Evolutionary conservation across 2,113 vertebrate species (phyloP).

Genomic region (Sminthopsis crassicaudata): DNA sequence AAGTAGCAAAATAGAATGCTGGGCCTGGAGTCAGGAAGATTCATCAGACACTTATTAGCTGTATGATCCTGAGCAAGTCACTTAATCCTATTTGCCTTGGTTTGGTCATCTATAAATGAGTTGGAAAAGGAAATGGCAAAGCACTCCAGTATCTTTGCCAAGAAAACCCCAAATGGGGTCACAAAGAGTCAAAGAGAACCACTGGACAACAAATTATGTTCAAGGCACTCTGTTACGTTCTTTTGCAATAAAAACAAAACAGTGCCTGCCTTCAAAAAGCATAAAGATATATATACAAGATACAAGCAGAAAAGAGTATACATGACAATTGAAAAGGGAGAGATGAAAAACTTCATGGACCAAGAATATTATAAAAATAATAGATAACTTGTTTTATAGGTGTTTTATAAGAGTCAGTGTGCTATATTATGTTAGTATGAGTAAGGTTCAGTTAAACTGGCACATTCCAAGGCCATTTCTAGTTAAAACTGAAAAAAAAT

Average conservation of each 20-base stretch:
- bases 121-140: not conserved
- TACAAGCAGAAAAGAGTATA: not conserved
- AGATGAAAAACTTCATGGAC: not conserved
- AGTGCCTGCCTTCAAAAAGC: not conserved
- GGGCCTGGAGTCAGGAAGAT: not conserved
- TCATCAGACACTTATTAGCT: not conserved
- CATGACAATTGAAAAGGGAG: not conserved
- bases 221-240: not conserved
- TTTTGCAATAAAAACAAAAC: not conserved
- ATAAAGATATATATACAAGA: not conserved
- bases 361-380: not conserved
- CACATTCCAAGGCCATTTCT: not conserved
- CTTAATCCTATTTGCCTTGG: not conserved
- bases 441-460: not conserved
- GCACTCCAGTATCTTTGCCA: not conserved
- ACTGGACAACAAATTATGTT: not conserved
- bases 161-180: not conserved
- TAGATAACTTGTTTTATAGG: not conserved
- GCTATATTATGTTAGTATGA: too few species aligned
- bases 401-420: too few species aligned
- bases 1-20: not conserved
- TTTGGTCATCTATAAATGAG: not conserved
- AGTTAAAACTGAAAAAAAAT: not conserved
- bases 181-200: not conserved
- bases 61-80: not conserved